Evolutionary conservation across 2,113 vertebrate species (phyloP).

Genomic region (Empidonax alnorum): DNA sequence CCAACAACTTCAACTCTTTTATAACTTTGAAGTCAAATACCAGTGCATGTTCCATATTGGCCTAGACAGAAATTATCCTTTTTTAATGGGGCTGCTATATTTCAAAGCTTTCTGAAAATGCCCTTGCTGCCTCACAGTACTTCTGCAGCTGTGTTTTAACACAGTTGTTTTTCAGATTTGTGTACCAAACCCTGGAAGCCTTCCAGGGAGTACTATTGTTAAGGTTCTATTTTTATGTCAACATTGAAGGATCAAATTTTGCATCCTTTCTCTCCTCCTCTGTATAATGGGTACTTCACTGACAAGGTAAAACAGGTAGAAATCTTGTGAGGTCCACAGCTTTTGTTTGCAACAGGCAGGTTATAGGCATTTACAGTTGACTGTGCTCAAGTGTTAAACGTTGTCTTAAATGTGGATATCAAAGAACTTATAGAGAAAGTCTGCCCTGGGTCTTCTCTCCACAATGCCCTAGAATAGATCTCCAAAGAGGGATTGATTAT

Average conservation of each 20-base stretch:
- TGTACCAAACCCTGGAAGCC: background rate
- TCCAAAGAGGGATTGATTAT: background rate
- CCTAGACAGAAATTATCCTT: background rate
- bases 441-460: background rate
- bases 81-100: background rate
- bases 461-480: background rate
- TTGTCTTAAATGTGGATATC: background rate
- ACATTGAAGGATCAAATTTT: background rate
- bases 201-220: background rate
- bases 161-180: background rate
- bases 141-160: background rate
- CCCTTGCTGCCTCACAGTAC: background rate
- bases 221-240: background rate
- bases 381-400: background rate
- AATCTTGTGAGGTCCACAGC: background rate
- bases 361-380: background rate
- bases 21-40: background rate
- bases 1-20: background rate
- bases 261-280: background rate
- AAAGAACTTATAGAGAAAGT: background rate
- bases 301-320: background rate
- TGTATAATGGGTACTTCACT: background rate
- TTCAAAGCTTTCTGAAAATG: background rate
- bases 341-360: background rate
- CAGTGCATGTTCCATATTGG: rapidly evolving